Evolutionary conservation across 2,113 vertebrate genomes (phyloP), one percentile per base, ranked within the genome.

Genomic region (Eolophus roseicapilla): DNA sequence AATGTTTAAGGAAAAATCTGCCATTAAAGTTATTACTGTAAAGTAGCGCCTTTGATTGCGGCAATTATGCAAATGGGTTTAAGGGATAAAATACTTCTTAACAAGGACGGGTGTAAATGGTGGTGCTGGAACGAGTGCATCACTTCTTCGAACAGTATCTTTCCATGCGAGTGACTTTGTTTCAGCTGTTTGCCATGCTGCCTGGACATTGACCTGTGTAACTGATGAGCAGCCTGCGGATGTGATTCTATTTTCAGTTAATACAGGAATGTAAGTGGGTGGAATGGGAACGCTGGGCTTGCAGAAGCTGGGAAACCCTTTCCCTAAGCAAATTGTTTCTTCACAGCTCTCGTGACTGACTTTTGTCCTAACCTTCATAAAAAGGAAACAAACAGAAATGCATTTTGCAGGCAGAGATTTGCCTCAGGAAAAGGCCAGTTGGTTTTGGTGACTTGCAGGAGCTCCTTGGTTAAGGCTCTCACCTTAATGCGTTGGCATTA

Each of bases 61-160:
- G 94, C 93, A 97, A 96, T 97, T 97, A 97, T 97, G 92, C 94
- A 93, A 68, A 97, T 76, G 67, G 93, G 24, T 81, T 39, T 17
- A 20, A 95, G 93, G 96, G 95, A 73, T 88, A 68, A 88, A 86
- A 92, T 46, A 4, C 88, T 74, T 73, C 87, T 90, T 69, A 85
- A 84, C 78, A 17, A 96, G 92, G 63, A 27, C 81, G 55, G 62
- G 28, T 91, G 75, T 37, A 82, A 90, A 39, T 17, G 92, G 29
- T 33, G 80, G 39, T 13, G 84, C 88, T 62, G 68, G 83, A 13
- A 23, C 3, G 57, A 67, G 77, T 0, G 23, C 74, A 37, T 29
- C 65, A 27, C 74, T 90, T 79, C 88, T 92, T 82, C 82, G 39
- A 23, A 15, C 37, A 21, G 47, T 25, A 17, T 64, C 24, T 78